phyloP scores from a whole-genome alignment of 2,797 vertebrate genomes.

The Phalloptychus januarius region DNA sequence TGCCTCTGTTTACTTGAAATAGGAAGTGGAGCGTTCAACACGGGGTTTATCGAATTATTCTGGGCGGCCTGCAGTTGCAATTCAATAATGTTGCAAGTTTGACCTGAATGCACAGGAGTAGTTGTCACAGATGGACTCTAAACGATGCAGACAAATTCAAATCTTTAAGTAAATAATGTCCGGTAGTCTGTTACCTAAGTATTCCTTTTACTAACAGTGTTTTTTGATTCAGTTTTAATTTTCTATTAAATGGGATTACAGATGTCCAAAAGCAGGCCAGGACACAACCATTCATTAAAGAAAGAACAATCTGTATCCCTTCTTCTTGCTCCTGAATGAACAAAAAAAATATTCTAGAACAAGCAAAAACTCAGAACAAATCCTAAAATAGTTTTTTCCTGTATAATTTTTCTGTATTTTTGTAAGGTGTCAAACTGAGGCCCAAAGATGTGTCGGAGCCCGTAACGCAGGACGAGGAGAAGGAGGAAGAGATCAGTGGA shows the following conservation, averaged over 20 bases:
- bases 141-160: not conserved
- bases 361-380: not conserved
- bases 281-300: not conserved
- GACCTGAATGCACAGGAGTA: not conserved
- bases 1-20: not conserved
- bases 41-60: not conserved
- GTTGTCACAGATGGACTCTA: not conserved
- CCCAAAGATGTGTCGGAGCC: conserved; percentile 74
- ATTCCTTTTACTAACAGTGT: not conserved
- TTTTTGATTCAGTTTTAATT: not conserved
- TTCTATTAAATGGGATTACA: not conserved
- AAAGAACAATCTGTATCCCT: not conserved
- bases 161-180: not conserved
- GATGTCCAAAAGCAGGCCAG: not conserved
- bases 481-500: conserved; percentile 95
- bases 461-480: conserved; percentile 82
- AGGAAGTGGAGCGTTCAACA: not conserved
- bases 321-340: not conserved
- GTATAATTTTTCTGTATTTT: conserved; percentile 1
- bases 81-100: not conserved
- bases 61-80: not conserved
- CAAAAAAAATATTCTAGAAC: not conserved
- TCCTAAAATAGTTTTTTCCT: not conserved
- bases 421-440: conserved; percentile 65
- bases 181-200: not conserved